Conservation (phyloP, 2,888 invertebrate genomes). For the Nycteola revayana region DNA sequence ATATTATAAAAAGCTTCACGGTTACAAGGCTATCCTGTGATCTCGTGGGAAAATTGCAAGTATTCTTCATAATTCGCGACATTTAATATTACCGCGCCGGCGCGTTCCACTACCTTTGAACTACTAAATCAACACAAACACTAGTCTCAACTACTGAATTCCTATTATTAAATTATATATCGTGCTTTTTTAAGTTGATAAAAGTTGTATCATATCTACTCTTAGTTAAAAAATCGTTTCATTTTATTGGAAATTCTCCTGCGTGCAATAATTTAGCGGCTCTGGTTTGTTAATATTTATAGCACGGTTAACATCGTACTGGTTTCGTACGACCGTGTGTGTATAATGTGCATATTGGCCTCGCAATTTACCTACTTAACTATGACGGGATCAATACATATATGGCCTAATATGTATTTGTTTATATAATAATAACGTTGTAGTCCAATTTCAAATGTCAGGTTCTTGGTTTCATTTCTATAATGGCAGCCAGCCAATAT, state of each 20-base stretch:
- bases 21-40: conserved; percentile 55
- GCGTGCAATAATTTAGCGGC: conserved; percentile 59
- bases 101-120: conserved; percentile 52
- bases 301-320: conserved; percentile 56
- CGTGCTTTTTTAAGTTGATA: too few relatives aligned
- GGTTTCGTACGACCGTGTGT: conserved; percentile 54
- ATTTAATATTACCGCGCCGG: conserved; percentile 71
- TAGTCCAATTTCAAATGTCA: not conserved
- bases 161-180: conserved; percentile 39
- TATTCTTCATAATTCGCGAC: conserved; percentile 79
- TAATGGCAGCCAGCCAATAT: too few relatives aligned
- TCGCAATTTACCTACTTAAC: conserved; percentile 14
- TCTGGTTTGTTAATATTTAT: conserved; percentile 62
- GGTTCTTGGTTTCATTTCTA: too few relatives aligned
- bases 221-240: conserved; percentile 40
- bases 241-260: conserved; percentile 51
- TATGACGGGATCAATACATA: conserved; percentile 9
- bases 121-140: conserved; percentile 72
- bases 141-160: conserved; percentile 56
- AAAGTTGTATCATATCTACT: too few relatives aligned
- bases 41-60: conserved; percentile 75
- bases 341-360: conserved; percentile 45
- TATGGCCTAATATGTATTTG: not conserved
- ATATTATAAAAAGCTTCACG: conserved; percentile 42
- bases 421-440: not conserved